Evolutionary conservation across 2,113 vertebrate genomes (phyloP).

Genomic region (Erpornis zantholeuca): DNA sequence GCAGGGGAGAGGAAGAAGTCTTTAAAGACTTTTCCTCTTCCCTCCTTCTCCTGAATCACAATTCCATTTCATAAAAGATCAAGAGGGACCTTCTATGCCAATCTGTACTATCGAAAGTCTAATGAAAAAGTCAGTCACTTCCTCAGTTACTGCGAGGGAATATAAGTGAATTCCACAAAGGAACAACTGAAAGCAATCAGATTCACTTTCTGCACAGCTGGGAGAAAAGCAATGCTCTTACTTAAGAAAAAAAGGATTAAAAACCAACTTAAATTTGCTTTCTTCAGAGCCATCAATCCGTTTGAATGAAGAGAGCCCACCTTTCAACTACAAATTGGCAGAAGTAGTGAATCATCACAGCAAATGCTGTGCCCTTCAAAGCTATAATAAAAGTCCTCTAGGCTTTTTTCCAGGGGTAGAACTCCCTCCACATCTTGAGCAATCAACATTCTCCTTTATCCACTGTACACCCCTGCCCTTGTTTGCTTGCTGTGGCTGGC

Average conservation of each 20-base stretch:
- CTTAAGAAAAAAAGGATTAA: background rate
- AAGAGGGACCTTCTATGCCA: background rate
- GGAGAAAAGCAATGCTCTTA: background rate
- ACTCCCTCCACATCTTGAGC: background rate
- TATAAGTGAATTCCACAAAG: background rate
- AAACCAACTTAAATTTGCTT: constrained; percentile 1
- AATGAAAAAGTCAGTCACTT: background rate
- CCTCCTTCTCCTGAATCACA: background rate
- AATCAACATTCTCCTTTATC: background rate
- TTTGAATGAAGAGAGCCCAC: background rate
- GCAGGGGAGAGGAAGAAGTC: background rate
- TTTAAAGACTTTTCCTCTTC: background rate
- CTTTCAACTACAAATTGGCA: background rate
- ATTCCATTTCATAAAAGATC: constrained; percentile 5
- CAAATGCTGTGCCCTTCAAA: background rate
- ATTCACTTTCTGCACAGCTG: background rate
- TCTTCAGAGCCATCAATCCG: background rate
- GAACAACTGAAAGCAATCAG: constrained; percentile 26
- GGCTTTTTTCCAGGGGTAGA: background rate
- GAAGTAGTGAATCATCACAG: background rate
- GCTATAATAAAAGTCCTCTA: background rate
- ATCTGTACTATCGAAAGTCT: background rate
- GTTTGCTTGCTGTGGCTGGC: background rate
- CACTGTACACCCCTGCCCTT: background rate
- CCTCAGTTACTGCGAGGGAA: background rate